phyloP scores from a whole-genome alignment of 2,113 vertebrate species.

The Hippocampus barbouri region DNA sequence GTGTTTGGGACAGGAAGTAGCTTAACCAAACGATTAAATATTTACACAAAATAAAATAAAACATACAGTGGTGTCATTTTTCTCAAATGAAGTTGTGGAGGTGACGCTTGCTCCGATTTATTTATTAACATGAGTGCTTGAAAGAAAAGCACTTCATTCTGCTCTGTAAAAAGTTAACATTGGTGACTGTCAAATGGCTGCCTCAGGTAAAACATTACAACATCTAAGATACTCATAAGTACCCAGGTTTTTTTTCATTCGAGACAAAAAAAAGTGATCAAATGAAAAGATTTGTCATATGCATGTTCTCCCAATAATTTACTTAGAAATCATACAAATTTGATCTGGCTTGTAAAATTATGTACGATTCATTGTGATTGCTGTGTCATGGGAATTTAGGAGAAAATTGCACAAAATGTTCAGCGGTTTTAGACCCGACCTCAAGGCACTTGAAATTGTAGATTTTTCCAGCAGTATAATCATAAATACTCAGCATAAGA shows the following conservation, averaged over 20 bases:
- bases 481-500: constrained; percentile 18
- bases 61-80: not conserved
- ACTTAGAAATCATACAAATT: no score
- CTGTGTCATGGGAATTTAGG: no score
- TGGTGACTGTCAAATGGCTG: no score
- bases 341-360: no score
- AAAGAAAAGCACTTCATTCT: not conserved
- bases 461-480: constrained; percentile 6
- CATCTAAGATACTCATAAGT: no score
- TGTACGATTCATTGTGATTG: no score
- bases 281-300: no score
- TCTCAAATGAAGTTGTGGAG: not conserved
- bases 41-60: constrained; percentile 37
- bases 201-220: no score
- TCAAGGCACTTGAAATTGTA: constrained; percentile 39
- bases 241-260: no score
- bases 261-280: no score
- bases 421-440: not conserved
- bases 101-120: not conserved
- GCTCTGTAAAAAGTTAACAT: not conserved
- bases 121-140: not conserved
- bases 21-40: constrained; percentile 46
- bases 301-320: no score
- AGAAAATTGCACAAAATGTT: no score
- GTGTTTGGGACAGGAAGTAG: constrained; percentile 38